These are phyloP conservation scores for Orthonevra nobilis DNA, from an alignment of 2,888 invertebrate genomes.

Conservation along the genomic window DNA sequence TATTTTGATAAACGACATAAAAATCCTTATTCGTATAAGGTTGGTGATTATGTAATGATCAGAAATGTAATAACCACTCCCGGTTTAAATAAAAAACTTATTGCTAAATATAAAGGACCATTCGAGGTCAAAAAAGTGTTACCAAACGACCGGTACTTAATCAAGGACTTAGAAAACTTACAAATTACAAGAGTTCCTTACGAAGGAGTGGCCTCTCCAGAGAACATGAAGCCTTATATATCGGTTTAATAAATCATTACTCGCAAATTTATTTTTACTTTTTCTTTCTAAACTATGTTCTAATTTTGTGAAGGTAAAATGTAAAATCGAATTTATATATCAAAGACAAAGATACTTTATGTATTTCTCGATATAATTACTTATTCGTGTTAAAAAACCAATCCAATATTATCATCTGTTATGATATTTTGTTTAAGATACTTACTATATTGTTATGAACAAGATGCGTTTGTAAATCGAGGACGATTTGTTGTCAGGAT, in stretches of 20 bases:
- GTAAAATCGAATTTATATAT: too few relatives aligned
- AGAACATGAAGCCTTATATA: background rate
- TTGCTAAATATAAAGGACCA: background rate
- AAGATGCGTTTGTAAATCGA: too few relatives aligned
- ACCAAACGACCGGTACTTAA: background rate
- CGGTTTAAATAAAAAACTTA: background rate
- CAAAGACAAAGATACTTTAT: too few relatives aligned
- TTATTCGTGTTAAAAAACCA: too few relatives aligned
- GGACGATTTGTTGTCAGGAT: too few relatives aligned
- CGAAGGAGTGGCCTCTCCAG: too few relatives aligned
- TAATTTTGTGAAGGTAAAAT: too few relatives aligned
- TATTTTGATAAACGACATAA: conserved; percentile 60
- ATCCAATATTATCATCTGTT: too few relatives aligned
- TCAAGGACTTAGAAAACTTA: background rate
- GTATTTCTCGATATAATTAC: too few relatives aligned
- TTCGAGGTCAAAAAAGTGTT: background rate
- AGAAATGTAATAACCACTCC: background rate
- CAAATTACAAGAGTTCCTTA: background rate
- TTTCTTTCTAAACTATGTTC: too few relatives aligned
- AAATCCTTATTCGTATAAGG: conserved; percentile 43
- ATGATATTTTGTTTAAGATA: too few relatives aligned
- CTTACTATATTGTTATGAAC: too few relatives aligned
- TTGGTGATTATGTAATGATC: conserved; percentile 60
- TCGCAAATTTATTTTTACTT: background rate
- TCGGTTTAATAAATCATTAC: background rate